These are phyloP conservation scores for Psittacula echo DNA, from an alignment of 2,797 vertebrate species.

Conservation along the genomic window DNA sequence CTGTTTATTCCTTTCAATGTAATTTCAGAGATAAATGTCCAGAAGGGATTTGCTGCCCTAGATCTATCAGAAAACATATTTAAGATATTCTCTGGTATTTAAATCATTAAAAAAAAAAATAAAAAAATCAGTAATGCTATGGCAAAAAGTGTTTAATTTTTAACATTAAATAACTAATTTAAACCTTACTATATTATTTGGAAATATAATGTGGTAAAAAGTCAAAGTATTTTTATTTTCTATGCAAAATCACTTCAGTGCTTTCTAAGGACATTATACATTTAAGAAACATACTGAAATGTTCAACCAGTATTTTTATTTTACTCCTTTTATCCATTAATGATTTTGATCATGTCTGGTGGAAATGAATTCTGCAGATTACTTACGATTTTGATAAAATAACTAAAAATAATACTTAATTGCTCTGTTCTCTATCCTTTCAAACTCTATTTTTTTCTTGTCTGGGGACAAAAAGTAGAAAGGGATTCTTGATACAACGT, in stretches of 20 bases:
- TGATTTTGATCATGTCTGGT: not conserved
- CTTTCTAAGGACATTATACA: not conserved
- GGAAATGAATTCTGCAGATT: not conserved
- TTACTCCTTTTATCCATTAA: not conserved
- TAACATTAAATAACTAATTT: conserved; percentile 9
- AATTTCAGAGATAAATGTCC: conserved; percentile 82
- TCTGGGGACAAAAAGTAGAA: not conserved
- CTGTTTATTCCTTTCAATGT: conserved; percentile 82
- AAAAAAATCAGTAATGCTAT: conserved; percentile 35
- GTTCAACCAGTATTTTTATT: not conserved
- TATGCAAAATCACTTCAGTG: not conserved
- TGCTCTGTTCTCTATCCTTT: not conserved
- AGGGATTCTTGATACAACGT: not conserved
- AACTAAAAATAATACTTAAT: not conserved
- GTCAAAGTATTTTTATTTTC: not conserved
- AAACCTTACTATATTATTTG: not conserved
- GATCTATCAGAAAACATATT: conserved; percentile 84
- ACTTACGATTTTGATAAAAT: not conserved
- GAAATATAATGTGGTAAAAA: not conserved
- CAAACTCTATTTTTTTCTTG: not conserved
- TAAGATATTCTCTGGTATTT: conserved; percentile 76
- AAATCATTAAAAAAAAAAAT: conserved; percentile 24
- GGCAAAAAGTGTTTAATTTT: conserved; percentile 22
- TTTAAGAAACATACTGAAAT: not conserved
- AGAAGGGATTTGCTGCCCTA: conserved; percentile 81